Evolutionary conservation across 92 coral and sea anemone species (phyloP), one percentile per base, ranked within the genome.

Genomic region (Meandrina meandrites): DNA sequence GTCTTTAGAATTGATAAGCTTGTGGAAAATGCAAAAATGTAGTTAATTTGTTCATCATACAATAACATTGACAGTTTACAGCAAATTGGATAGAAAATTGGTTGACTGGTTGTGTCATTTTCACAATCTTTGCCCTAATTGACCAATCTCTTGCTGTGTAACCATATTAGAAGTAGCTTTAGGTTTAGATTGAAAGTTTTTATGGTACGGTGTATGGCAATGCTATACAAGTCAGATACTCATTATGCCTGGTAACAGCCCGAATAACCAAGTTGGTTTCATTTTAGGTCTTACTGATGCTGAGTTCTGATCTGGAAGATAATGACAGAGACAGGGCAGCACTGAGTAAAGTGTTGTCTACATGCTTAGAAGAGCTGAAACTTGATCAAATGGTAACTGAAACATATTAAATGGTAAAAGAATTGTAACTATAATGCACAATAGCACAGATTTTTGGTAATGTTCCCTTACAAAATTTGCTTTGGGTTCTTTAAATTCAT

Each of bases 271-370:
- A 21, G 24, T 27, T 40, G 34, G 17, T 32, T 50, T 42, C 31
- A 51, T 86, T 86, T 14, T 47, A 97, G 99, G 98, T 97, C 75
- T 77, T 97, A 76, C 90, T 95, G 72, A 93, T 97, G 96, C 60
- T 97, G 90, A 93, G 96, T 76, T 93, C 98, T 78, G 98, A 97
- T 58, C 86, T 97, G 87, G 98, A 97, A 73, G 94, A 97, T 78
- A 95, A 91, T 36, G 98, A 97, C 8, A 81, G 87, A 80, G 98
- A 95, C 88, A 90, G 89, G 64, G 91, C 87, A 14, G 92, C 95
- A 1, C 72, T 97, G 57, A 95, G 92, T 17, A 88, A 83, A 72
- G 97, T 97, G 17, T 81, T 97, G 37, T 79, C 88, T 16, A 91
- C 90, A 48, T 93, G 99, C 86, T 86, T 97, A 24, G 86, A 91